Base-by-base conservation (phyloP, 2,797 vertebrate species). In the Sebastes miniatus region DNA sequence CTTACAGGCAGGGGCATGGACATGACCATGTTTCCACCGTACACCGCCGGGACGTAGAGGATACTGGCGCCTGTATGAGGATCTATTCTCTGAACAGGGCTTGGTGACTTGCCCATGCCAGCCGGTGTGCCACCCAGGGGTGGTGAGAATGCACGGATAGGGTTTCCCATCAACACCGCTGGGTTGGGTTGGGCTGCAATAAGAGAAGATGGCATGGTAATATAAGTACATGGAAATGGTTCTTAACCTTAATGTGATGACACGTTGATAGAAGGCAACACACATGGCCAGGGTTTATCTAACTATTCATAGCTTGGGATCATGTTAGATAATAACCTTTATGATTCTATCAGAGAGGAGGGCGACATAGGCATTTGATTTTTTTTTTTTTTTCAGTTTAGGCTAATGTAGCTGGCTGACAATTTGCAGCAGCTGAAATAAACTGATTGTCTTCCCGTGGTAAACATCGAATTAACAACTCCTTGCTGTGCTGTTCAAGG, bases 1-100 rank as follows among this genome's bases (percentile, higher is more conserved):
- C 98, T 97, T 95, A 99, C 98, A 83, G 97, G 97, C 87, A 99
- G 96, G 94, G 98, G 98, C 97, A 99, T 96, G 87, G 98, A 97
- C 98, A 99, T 99, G 92, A 99, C 97, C 96, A 99, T 97, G 91
- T 99, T 99, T 90, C 98, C 98, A 91, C 98, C 98, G 83, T 99
- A 99, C 85, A 99, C 98, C 47, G 98, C 98, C 76, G 98, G 98
- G 89, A 99, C 98, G 22, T 99, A 99, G 50, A 99, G 96, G 93
- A 99, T 99, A 91, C 98, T 99, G 91, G 98, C 97, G 84, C 97
- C 98, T 59, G 97, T 98, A 87, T 99, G 98, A 80, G 98, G 98
- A 92, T 99, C 98, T 93, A 99, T 98, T 93, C 98, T 96, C 93
- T 99, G 98, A 92, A 99, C 98, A 39, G 98, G 98, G 93, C 98